phyloP scores from a whole-genome alignment of 1,140 invertebrate genomes.

The Chymomyza costata region DNA sequence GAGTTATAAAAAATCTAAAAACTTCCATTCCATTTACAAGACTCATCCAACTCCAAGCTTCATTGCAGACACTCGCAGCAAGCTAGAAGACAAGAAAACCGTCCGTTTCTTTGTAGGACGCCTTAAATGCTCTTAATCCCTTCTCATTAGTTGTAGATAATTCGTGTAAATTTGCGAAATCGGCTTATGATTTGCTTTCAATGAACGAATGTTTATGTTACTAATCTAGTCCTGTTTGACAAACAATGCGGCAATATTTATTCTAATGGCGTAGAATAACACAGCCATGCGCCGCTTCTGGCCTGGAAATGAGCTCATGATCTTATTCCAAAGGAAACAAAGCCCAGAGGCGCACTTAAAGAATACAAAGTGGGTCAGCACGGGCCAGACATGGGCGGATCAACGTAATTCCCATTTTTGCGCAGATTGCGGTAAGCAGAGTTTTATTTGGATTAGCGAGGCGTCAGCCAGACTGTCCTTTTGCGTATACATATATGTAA shows the following conservation, averaged over 20 bases:
- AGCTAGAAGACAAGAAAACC: too few relatives aligned
- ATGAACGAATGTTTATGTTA: conserved; percentile 67
- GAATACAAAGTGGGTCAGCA: conserved; percentile 37
- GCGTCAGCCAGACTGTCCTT: conserved; percentile 56
- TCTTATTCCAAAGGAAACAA: conserved; percentile 15
- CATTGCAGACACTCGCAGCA: too few relatives aligned
- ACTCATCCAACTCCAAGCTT: too few relatives aligned
- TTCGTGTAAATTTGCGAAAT: conserved; percentile 68
- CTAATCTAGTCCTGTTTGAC: conserved; percentile 74
- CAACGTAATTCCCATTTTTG: conserved; percentile 50
- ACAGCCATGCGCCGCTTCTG: conserved; percentile 33
- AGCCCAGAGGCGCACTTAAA: conserved; percentile 31
- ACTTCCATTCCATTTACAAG: too few relatives aligned
- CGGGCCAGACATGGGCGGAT: conserved; percentile 31
- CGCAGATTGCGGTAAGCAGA: conserved; percentile 50
- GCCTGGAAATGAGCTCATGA: conserved; percentile 30
- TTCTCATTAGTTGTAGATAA: conserved; percentile 61
- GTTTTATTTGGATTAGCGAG: conserved; percentile 35
- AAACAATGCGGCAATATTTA: conserved; percentile 75
- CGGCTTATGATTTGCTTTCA: conserved; percentile 70
- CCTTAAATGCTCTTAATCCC: too few relatives aligned
- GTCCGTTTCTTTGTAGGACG: too few relatives aligned
- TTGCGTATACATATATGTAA: too few relatives aligned
- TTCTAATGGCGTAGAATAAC: conserved; percentile 68
- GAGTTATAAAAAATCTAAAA: too few relatives aligned